These are phyloP conservation scores for Ailuropoda melanoleuca DNA, from an alignment of 2,113 vertebrate genomes.

Conservation along the genomic window DNA sequence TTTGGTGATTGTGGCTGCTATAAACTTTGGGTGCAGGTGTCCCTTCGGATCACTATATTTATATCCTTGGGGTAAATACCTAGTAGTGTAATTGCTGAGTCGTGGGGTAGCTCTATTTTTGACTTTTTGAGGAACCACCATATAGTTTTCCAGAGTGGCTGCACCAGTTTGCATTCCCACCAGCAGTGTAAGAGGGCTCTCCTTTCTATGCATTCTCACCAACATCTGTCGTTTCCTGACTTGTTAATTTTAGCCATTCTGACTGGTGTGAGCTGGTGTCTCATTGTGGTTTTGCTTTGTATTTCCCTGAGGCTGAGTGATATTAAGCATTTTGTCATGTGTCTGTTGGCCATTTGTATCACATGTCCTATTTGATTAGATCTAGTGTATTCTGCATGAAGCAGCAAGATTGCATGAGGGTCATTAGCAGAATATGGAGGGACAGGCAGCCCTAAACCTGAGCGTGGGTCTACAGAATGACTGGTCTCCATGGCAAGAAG, in stretches of 20 bases:
- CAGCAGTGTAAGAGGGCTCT: too few relatives aligned
- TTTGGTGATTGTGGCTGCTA: background rate
- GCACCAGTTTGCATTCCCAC: too few relatives aligned
- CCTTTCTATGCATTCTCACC: background rate
- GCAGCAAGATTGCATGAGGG: background rate
- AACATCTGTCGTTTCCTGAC: background rate
- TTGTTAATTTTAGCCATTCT: background rate
- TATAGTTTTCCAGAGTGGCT: too few relatives aligned
- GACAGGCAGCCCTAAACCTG: background rate
- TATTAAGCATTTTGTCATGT: background rate
- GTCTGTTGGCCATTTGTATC: background rate
- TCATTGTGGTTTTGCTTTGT: background rate
- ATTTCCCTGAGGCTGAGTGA: background rate
- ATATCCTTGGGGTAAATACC: background rate
- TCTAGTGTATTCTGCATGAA: background rate
- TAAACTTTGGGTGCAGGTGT: background rate
- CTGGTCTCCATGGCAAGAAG: background rate
- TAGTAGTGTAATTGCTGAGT: too few relatives aligned
- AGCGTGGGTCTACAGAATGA: background rate
- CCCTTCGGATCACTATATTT: background rate
- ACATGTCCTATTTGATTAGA: background rate
- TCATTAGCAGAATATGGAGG: background rate
- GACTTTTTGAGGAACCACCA: too few relatives aligned
- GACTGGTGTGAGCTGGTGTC: background rate
- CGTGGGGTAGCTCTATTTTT: too few relatives aligned